Conservation (phyloP, 1,140 invertebrate genomes). For the Nylanderia fulva region DNA sequence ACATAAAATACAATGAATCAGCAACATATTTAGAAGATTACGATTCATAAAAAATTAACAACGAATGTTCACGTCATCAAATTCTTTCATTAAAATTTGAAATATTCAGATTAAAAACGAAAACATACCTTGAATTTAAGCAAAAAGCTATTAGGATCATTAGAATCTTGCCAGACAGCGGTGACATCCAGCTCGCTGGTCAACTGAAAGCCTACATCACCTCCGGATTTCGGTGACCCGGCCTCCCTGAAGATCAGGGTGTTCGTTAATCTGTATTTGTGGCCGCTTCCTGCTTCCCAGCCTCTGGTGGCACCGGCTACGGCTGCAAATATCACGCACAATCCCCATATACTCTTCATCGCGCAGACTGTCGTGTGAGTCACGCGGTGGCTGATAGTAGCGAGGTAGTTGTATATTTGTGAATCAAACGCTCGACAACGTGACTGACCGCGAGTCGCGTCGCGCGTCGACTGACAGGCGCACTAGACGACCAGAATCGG, state of each 20-base stretch:
- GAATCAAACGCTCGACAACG: slow-evolving; percentile 52
- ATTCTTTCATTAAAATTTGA: not conserved
- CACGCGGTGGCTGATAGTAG: not conserved
- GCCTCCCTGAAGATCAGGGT: slow-evolving; percentile 86
- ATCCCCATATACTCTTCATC: slow-evolving; percentile 62
- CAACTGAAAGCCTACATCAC: slow-evolving; percentile 88
- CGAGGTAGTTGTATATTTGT: not conserved
- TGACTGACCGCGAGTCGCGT: slow-evolving; percentile 78
- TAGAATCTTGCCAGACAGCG: slow-evolving; percentile 86
- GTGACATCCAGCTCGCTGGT: slow-evolving; percentile 84
- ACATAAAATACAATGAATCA: not conserved
- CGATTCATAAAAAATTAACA: not conserved
- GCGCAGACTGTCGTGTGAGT: not conserved
- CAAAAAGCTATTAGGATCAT: slow-evolving; percentile 81
- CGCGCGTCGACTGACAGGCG: slow-evolving; percentile 79
- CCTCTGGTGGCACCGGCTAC: slow-evolving; percentile 77
- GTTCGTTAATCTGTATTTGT: slow-evolving; percentile 84
- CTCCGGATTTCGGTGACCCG: slow-evolving; percentile 76
- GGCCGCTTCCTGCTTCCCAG: slow-evolving; percentile 79
- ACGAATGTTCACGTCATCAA: not conserved
- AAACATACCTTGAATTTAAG: slow-evolving; percentile 83
- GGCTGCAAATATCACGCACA: slow-evolving; percentile 78
- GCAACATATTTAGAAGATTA: not conserved
- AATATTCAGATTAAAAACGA: not conserved
- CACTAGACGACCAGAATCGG: slow-evolving; percentile 26